These are phyloP conservation scores for Hycleus cichorii DNA, from an alignment of 1,140 invertebrate genomes.

Conservation along the genomic window DNA sequence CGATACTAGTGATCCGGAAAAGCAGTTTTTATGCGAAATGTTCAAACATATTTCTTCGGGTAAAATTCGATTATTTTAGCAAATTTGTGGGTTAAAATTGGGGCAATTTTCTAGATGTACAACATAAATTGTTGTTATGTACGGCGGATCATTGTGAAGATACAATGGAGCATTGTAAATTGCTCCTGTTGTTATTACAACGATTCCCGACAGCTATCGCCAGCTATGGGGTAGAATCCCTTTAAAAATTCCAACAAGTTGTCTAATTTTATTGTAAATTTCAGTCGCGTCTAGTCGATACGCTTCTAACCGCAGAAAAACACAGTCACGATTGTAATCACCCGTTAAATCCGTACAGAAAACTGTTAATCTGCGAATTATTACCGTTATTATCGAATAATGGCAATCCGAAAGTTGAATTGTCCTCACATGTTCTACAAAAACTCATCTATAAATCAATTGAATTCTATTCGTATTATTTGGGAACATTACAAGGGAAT, in stretches of 20 bases:
- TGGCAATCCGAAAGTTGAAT: slow-evolving; percentile 44
- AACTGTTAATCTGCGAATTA: slow-evolving; percentile 66
- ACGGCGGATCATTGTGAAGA: slow-evolving; percentile 81
- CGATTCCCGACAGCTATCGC: slow-evolving; percentile 73
- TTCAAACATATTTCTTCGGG: slow-evolving; percentile 40
- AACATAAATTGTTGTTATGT: slow-evolving; percentile 66
- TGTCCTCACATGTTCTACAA: slow-evolving; percentile 59
- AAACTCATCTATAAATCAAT: slow-evolving; percentile 54
- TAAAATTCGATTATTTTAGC: slow-evolving; percentile 1
- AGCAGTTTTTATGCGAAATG: slow-evolving; percentile 47
- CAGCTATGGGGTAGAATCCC: slow-evolving; percentile 59
- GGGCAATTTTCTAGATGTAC: slow-evolving; percentile 57
- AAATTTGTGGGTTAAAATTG: background rate
- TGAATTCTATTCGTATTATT: slow-evolving; percentile 48
- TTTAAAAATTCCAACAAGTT: slow-evolving; percentile 1
- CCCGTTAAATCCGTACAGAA: slow-evolving; percentile 65
- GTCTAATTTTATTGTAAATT: slow-evolving; percentile 24
- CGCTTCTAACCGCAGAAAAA: slow-evolving; percentile 66
- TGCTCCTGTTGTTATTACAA: slow-evolving; percentile 68
- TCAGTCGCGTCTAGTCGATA: slow-evolving; percentile 62
- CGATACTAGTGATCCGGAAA: slow-evolving; percentile 47
- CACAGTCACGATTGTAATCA: slow-evolving; percentile 52
- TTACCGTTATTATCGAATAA: slow-evolving; percentile 58
- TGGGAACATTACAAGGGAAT: slow-evolving; percentile 27
- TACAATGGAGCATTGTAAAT: slow-evolving; percentile 77